Conservation (phyloP, 2,113 vertebrate species). For the Spermophilus dauricus region DNA sequence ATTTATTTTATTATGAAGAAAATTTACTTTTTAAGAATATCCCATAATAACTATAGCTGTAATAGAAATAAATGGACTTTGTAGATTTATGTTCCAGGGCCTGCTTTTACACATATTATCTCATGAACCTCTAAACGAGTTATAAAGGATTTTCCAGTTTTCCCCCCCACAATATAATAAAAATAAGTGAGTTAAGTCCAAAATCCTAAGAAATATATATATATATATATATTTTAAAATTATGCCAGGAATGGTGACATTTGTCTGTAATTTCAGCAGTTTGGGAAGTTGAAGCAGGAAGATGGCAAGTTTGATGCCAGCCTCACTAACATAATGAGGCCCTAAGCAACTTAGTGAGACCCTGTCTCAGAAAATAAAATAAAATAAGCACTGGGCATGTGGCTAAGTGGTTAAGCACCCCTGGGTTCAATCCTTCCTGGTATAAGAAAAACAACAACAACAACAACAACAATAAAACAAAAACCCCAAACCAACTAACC, state of each 20-base stretch:
- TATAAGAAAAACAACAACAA: no score
- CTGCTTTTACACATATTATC: constrained; percentile 5
- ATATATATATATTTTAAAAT: not conserved
- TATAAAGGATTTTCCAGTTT: constrained; percentile 17
- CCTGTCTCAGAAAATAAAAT: no score
- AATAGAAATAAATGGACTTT: constrained; percentile 45
- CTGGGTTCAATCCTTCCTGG: no score
- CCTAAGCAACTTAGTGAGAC: no score
- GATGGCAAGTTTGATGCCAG: no score
- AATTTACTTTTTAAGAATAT: constrained; percentile 43
- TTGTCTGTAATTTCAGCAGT: no score
- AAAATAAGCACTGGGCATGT: no score
- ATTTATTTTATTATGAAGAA: constrained; percentile 53
- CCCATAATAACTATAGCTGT: not conserved
- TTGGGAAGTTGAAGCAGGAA: no score
- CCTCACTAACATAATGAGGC: no score
- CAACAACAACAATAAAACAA: no score
- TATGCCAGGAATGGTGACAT: no score
- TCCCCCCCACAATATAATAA: not conserved
- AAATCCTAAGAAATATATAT: not conserved
- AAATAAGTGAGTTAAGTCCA: not conserved
- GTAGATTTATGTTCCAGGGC: not conserved
- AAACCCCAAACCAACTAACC: not conserved
- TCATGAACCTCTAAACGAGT: not conserved
- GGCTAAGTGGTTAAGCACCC: no score